phyloP scores from a whole-genome alignment of 2,113 vertebrate species.

The Azemiops feae region DNA sequence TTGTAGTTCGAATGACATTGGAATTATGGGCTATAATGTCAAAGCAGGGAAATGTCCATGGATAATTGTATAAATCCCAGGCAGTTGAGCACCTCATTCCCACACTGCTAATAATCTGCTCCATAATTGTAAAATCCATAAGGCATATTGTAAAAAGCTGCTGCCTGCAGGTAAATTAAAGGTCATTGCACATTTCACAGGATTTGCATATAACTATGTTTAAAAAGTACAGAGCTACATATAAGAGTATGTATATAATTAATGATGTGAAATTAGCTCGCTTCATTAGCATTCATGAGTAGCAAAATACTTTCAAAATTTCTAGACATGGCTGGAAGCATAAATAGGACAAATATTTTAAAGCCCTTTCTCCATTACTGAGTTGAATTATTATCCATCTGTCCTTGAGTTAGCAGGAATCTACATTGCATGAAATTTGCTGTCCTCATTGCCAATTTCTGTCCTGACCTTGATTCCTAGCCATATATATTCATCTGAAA shows the following conservation, averaged over 20 bases:
- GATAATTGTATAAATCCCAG: too few species aligned
- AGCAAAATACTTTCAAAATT: not conserved
- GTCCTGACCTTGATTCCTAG: not conserved
- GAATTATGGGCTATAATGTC: not conserved
- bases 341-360: not conserved
- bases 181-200: not conserved
- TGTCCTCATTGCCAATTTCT: not conserved
- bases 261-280: not conserved
- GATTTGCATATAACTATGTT: not conserved
- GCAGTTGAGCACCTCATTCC: not conserved
- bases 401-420: not conserved
- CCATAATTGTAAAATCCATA: not conserved
- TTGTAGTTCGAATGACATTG: not conserved
- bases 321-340: not conserved
- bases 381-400: not conserved
- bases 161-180: not conserved
- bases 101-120: not conserved
- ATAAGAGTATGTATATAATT: not conserved
- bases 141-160: not conserved
- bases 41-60: not conserved
- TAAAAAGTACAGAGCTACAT: not conserved
- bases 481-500: not conserved
- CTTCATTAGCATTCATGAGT: not conserved
- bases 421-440: not conserved
- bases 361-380: not conserved